Percentiles rank a stretch among this genome's conserved stretches.
These are phyloP conservation scores for Sebastes diploproa DNA, from an alignment of 2,797 vertebrate genomes.

Conservation along the genomic window DNA sequence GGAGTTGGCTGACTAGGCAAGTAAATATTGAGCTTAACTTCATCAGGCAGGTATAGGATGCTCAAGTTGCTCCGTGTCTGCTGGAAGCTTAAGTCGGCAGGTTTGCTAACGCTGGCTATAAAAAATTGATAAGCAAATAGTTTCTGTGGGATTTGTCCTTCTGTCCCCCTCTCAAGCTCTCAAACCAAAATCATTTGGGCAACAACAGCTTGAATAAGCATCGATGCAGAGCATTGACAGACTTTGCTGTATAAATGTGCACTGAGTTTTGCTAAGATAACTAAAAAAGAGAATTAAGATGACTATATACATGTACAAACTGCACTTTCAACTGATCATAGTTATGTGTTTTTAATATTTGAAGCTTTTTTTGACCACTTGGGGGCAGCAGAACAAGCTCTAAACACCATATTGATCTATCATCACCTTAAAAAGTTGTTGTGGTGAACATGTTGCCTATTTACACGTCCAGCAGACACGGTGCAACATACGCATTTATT, in stretches of 20 bases:
- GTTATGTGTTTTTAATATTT: no score
- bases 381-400: neutral
- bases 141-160: neutral
- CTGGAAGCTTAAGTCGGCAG: neutral
- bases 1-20: neutral
- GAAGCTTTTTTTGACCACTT: neutral
- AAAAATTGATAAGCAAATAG: neutral
- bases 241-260: no score
- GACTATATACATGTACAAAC: no score
- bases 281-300: no score
- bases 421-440: neutral
- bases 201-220: neutral
- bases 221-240: rapidly evolving
- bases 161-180: neutral
- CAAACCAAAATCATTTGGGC: neutral
- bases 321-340: no score
- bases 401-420: neutral
- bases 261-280: no score
- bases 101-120: neutral
- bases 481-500: no score
- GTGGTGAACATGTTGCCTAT: no score
- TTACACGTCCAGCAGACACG: no score
- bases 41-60: neutral
- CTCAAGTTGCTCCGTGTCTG: neutral
- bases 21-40: neutral